Evolutionary conservation across 2,888 invertebrate genomes (phyloP).

Genomic region (Zhuqinia jingwanae): DNA sequence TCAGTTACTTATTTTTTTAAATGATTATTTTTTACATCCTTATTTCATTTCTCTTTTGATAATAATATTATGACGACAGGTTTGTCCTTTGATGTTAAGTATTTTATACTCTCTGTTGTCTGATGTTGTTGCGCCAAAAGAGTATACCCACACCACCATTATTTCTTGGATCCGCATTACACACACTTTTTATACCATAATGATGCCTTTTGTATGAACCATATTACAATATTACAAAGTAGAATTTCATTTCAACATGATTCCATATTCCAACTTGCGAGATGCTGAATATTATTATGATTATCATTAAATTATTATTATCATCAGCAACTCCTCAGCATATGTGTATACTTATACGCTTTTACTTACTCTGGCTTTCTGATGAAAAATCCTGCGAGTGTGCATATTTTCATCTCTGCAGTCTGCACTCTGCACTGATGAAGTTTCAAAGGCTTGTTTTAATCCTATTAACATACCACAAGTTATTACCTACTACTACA

Average conservation of each 20-base stretch:
- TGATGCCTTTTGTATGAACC: neutral
- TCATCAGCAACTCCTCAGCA: too few relatives aligned
- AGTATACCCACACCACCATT: conserved; percentile 21
- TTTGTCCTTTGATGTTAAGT: conserved; percentile 57
- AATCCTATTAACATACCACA: conserved; percentile 67
- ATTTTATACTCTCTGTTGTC: conserved; percentile 4
- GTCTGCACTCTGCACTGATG: conserved; percentile 38
- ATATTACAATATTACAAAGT: conserved; percentile 16
- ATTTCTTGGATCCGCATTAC: conserved; percentile 62
- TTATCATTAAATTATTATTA: neutral
- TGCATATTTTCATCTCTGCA: neutral
- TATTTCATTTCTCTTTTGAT: conserved; percentile 48
- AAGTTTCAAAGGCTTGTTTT: conserved; percentile 52
- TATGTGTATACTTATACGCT: too few relatives aligned
- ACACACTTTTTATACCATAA: conserved; percentile 15
- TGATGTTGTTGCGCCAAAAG: neutral
- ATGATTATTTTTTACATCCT: conserved; percentile 55
- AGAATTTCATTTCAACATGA: conserved; percentile 41
- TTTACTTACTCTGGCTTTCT: neutral
- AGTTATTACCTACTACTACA: conserved; percentile 33
- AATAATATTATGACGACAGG: conserved; percentile 54
- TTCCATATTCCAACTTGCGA: neutral
- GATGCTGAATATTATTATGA: neutral
- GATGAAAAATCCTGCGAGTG: neutral
- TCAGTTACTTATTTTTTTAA: conserved; percentile 59